A percentile compares a stretch with the other conserved stretches of the same genome.
These are phyloP conservation scores for Chroicocephalus ridibundus DNA, from an alignment of 2,113 vertebrate species.

Conservation along the genomic window DNA sequence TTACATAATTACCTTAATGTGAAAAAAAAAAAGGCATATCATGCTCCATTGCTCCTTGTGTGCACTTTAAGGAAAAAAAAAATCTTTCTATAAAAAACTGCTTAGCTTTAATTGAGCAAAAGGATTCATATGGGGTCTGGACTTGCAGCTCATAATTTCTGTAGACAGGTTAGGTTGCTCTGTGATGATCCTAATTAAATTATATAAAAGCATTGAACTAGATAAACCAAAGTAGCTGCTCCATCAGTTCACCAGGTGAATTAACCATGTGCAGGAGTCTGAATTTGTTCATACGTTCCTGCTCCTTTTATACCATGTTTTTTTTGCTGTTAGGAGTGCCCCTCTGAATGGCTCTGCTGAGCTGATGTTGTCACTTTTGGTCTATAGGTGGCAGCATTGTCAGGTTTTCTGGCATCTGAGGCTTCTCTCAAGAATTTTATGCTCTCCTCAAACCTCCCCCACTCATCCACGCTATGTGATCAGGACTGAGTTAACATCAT, in stretches of 20 bases:
- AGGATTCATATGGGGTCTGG: constrained; percentile 62
- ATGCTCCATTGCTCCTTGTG: constrained; percentile 55
- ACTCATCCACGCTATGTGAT: background rate
- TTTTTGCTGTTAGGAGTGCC: background rate
- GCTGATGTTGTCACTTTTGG: background rate
- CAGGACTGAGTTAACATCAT: background rate
- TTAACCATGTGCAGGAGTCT: constrained; percentile 13
- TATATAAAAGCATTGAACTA: constrained; percentile 48
- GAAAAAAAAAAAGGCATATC: constrained; percentile 42
- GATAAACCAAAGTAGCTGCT: constrained; percentile 45
- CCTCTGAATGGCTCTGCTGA: background rate
- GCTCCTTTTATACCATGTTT: background rate
- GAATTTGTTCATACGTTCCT: background rate
- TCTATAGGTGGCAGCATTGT: constrained; percentile 81
- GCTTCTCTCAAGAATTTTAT: background rate
- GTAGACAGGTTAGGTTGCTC: constrained; percentile 51
- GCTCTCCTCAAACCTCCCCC: background rate
- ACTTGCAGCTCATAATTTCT: constrained; percentile 67
- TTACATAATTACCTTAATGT: constrained; percentile 68
- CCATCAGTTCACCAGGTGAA: constrained; percentile 40
- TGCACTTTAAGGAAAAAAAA: constrained; percentile 30
- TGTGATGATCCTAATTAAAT: constrained; percentile 74
- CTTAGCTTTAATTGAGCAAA: constrained; percentile 75
- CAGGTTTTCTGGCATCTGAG: constrained; percentile 46
- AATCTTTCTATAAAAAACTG: constrained; percentile 28